Evolutionary conservation across 2,888 invertebrate genomes (phyloP), one percentile per base, ranked within the genome.

Genomic region (Sceliomorpha sp.): DNA sequence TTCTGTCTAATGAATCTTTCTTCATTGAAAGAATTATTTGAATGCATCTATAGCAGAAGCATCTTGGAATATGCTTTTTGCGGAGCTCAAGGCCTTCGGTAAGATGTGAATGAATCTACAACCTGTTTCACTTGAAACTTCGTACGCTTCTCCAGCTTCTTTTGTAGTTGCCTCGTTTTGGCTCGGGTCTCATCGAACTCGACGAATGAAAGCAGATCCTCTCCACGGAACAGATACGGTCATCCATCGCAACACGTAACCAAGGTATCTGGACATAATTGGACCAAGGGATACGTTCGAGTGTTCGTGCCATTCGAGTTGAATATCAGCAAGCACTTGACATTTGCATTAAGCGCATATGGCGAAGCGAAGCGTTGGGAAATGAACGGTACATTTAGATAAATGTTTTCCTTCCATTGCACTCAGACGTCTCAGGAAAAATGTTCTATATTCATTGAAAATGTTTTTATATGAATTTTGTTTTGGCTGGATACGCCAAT

Each of bases 71-170:
- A 77, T 74, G 71, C 70, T 81, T 83, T 82, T 82, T 81, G 76
- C 77, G 36, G 56, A 29, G 66, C 75, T 73, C 83, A 85, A 84
- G 84, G 83, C 73, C 83, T 79, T 9, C 68, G 68, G 45, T 63
- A 76, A 77, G 83, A 83, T 76, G 84, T 83, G 84, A 85, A 85
- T 85, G 84, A 85, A 82, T 85, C 81, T 83, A 83, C 81, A 84
- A 84, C 84, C 84, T 83, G 84, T 84, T 84, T 76, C 78, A 60
- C 68, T 48, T 70, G 64, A 37, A 13, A 50, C 64, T 69, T 55
- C 45, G 36, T 63, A 62, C 56, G 36, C 53, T 51, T 75, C 73
- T 72, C 69, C 73, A 71, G 51, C 75, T 72, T 75, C 75, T 76
- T 75, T 79, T 34, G 40, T 58, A 26, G 13, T 32, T 29, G 53